Evolutionary conservation across 2,113 vertebrate genomes (phyloP), one percentile per base, ranked within the genome.

Genomic region (Cynocephalus volans): DNA sequence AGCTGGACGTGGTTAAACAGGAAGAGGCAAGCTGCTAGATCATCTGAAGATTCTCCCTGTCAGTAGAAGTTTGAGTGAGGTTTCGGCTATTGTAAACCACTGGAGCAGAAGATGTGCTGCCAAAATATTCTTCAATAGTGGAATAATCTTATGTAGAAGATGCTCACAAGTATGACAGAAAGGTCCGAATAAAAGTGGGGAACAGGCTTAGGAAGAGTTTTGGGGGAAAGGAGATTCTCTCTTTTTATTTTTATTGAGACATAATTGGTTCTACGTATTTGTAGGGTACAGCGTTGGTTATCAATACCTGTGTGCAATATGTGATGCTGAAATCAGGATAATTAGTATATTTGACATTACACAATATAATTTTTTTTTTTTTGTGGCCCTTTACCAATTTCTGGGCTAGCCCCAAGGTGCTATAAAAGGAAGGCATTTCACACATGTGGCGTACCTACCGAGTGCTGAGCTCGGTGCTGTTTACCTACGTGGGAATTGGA

Each of bases 371-470:
- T 41, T 41, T 41, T 41, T 41, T 41, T 41, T 41, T 3, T 41
- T 3, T 41, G 41, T 41, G 41, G 41, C 41, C 41, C 41, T 41
- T 41, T 41, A 41, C 41, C 3, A 41, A 41, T 41, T 41, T 41
- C 41, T 41, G 54, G 26, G 10, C 28, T 17, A 83, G 56, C 48
- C 28, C 52, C 4, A 76, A 33, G 13, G 18, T 60, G 21, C 1
- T 76, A 69, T n/a, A 33, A 73, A 85, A 93, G 58, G 86, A 91
- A 85, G 31, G 28, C 50, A 18, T 62, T 93, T 65, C 81, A 75
- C 5, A 52, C 23, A 56, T 6, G 28, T 50, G 28, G 64, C 70
- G 45, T 86, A n/a, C 28, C 36, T 72, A 48, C 64, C 75, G 84
- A n/a, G 19, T 45, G 45, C 26, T 14, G 28, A 72, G 65, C 56